phyloP scores from a whole-genome alignment of 2,888 invertebrate species.

The Coenonympha arcania region DNA sequence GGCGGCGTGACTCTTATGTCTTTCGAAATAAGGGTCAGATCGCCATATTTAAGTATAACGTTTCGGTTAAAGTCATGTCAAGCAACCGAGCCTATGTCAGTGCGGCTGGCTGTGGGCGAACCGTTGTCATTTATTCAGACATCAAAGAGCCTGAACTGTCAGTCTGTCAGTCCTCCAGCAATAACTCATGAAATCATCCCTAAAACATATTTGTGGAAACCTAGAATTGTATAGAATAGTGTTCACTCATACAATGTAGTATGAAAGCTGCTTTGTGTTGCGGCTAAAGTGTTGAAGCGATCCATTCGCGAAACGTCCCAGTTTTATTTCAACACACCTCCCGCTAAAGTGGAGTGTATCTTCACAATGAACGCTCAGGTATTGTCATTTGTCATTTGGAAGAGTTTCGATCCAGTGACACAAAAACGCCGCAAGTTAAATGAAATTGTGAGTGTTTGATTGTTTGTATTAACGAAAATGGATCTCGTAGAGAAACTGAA shows the following conservation, averaged over 20 bases:
- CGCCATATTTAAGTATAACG: too few species aligned
- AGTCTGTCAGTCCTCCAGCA: neutral
- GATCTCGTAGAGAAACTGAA: too few species aligned
- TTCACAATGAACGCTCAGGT: neutral
- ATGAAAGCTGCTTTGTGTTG: neutral
- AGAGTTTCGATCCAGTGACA: neutral
- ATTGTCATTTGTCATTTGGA: neutral
- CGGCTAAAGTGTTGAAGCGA: neutral
- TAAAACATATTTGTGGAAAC: neutral
- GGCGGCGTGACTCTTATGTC: too few species aligned
- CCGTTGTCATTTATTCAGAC: too few species aligned
- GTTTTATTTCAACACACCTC: too few species aligned
- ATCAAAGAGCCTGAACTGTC: too few species aligned
- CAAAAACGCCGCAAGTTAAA: neutral
- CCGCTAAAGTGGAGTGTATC: neutral
- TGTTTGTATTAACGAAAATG: too few species aligned
- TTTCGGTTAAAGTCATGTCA: too few species aligned
- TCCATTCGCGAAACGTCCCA: neutral
- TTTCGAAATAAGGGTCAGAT: too few species aligned
- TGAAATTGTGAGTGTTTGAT: neutral
- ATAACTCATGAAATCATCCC: neutral
- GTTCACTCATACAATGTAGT: neutral
- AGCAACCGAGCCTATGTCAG: too few species aligned
- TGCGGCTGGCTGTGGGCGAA: too few species aligned
- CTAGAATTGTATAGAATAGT: neutral